A percentile compares a stretch with the other conserved stretches of the same genome.
Conservation (phyloP, 2,797 vertebrate genomes). For the Mus caroli region DNA sequence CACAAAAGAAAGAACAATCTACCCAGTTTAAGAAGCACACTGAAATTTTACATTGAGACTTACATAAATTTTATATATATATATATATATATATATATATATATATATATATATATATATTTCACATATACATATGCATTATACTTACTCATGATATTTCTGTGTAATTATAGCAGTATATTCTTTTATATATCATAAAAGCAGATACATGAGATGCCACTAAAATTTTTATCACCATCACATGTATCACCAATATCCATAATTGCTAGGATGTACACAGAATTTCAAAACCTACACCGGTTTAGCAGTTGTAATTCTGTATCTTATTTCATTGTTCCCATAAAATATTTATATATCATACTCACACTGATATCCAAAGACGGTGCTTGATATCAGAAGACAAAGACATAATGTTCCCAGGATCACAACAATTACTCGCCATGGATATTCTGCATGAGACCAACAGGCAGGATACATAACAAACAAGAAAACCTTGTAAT, state of each 20-base stretch:
- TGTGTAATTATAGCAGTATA: not conserved
- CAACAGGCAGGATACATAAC: not conserved
- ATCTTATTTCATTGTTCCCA: not conserved
- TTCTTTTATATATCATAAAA: not conserved
- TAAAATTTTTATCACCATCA: not conserved
- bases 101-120: too few species aligned
- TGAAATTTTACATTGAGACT: not conserved
- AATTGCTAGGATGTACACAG: not conserved
- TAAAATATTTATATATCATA: not conserved
- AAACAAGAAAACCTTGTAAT: not conserved
- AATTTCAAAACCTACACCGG: not conserved
- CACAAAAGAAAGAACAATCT: not conserved
- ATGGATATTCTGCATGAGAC: slow-evolving; percentile 11
- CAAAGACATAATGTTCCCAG: slow-evolving; percentile 27
- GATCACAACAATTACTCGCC: not conserved
- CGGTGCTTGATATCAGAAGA: not conserved
- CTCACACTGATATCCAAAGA: slow-evolving; percentile 29
- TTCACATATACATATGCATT: rapidly evolving
- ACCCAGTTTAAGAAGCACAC: not conserved
- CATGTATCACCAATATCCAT: not conserved
- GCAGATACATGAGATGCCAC: not conserved
- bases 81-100: too few species aligned
- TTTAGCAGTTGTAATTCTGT: not conserved
- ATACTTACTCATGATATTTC: not conserved
- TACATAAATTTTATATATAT: not conserved